Percentiles rank a stretch among this genome's conserved stretches.
Conservation (phyloP, 2,113 vertebrate species). For the Setophaga coronata region DNA sequence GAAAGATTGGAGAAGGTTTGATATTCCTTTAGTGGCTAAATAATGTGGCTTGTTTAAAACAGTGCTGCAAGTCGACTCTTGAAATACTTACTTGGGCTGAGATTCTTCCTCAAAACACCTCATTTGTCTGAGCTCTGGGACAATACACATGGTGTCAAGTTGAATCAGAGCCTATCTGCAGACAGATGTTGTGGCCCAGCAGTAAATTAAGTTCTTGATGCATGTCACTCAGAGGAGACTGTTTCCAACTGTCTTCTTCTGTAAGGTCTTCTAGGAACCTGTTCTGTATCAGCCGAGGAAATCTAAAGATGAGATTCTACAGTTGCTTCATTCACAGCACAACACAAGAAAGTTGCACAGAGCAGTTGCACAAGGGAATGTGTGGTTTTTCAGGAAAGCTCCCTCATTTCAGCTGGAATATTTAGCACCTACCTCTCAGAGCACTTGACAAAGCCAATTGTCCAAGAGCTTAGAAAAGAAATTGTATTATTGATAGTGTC, state of each 20-base stretch:
- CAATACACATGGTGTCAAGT: neutral
- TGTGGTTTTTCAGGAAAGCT: neutral
- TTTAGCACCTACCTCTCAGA: neutral
- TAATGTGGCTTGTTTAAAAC: neutral
- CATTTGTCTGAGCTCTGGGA: slow-evolving; percentile 24
- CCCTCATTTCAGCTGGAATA: neutral
- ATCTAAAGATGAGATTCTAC: neutral
- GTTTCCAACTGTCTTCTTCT: neutral
- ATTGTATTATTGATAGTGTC: neutral
- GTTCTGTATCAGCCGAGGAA: neutral
- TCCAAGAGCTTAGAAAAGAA: neutral
- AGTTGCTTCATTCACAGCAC: neutral
- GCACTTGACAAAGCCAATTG: neutral
- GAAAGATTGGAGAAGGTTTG: neutral
- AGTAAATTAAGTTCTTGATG: neutral
- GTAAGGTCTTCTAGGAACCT: neutral
- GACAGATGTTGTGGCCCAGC: neutral
- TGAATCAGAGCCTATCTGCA: neutral
- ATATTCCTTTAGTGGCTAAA: neutral
- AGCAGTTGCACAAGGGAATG: neutral
- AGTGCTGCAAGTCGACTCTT: neutral
- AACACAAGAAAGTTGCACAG: neutral
- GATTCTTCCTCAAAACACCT: neutral
- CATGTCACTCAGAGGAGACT: neutral
- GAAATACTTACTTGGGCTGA: neutral